Conservation (phyloP, 2,888 invertebrate species). For the Hirtodrosophila cameraria region DNA sequence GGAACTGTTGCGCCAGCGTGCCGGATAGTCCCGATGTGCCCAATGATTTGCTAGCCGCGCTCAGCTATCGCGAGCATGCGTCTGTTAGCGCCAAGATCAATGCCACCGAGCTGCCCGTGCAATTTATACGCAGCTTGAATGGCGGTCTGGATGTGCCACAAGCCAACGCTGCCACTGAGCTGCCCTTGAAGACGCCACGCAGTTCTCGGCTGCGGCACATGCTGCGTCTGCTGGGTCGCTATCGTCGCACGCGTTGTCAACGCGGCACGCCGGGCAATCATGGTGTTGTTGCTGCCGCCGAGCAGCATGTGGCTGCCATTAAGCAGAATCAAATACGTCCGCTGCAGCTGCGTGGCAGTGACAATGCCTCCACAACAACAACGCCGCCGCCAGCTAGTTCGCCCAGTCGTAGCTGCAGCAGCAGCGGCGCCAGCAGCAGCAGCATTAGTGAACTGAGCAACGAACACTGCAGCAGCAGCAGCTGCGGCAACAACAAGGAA, state of each 20-base stretch:
- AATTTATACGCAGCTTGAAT: conserved; percentile 55
- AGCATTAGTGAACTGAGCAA: conserved; percentile 65
- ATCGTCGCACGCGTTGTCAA: conserved; percentile 82
- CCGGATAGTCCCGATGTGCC: conserved; percentile 87
- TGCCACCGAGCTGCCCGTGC: conserved; percentile 69
- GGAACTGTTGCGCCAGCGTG: conserved; percentile 86
- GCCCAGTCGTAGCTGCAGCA: conserved; percentile 51
- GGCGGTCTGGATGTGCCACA: conserved; percentile 46
- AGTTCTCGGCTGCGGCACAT: conserved; percentile 81
- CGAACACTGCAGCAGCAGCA: conserved; percentile 37
- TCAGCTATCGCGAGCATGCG: conserved; percentile 75
- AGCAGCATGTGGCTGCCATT: conserved; percentile 61
- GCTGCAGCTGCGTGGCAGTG: conserved; percentile 64
- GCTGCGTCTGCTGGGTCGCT: conserved; percentile 83
- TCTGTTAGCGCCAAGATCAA: conserved; percentile 61
- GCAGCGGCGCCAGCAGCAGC: conserved; percentile 48
- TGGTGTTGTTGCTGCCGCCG: conserved; percentile 44
- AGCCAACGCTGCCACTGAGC: conserved; percentile 23
- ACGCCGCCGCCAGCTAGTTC: conserved; percentile 59
- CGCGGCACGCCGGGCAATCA: conserved; percentile 43
- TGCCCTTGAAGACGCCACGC: conserved; percentile 56
- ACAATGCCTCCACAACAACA: conserved; percentile 41
- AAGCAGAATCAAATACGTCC: conserved; percentile 84
- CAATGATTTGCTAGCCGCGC: conserved; percentile 84
- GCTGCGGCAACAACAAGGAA: conserved; percentile 69